Base-by-base conservation (phyloP, 2,113 vertebrate species). In the Neoarius graeffei region DNA sequence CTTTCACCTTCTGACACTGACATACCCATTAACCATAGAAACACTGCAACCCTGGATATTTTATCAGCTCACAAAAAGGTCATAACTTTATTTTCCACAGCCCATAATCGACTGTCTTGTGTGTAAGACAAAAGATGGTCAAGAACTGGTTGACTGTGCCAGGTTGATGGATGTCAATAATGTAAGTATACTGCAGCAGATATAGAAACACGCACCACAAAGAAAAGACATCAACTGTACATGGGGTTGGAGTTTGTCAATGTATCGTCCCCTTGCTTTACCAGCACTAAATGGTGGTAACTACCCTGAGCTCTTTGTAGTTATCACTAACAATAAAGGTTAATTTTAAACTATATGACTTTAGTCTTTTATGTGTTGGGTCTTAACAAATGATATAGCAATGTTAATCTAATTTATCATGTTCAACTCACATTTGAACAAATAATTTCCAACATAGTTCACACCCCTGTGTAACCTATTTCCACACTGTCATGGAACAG, bases 141-240 rank as follows among this genome's bases (percentile, higher is more conserved):
- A 67, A 27, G 62, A 7, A 5, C 30, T 88, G 87, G 42, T 67
- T 27, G 19, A 52, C 3, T 50, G 30, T 69, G 54, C n/a, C 14
- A 81, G 1, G n/a, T 1, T 0, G 7, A 1, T 9, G 0, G n/a
- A 59, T 0, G 79, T 81, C n/a, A 59, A 7, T 5, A 79, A n/a
- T n/a, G 50, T 80, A 80, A 80, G 76, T 80, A 10, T 35, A n/a
- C 13, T 59, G 27, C 56, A 81, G 54, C 79, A 80, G 2, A 80
- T 56, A 8, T 59, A 35, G 54, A 30, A 81, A 77, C 14, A 77
- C 20, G 54, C 48, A 52, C 48, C 10, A 77, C 5, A 52, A 77
- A 48, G 19, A 23, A 69, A 30, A 30, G 13, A 73, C 69, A 73
- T 73, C 30, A 17, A 35, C 30, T 42, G 15, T 42, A 73, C 30